Evolutionary conservation across 2,888 invertebrate species (phyloP), one percentile per base, ranked within the genome.

Genomic region (Ophion obscuratus): DNA sequence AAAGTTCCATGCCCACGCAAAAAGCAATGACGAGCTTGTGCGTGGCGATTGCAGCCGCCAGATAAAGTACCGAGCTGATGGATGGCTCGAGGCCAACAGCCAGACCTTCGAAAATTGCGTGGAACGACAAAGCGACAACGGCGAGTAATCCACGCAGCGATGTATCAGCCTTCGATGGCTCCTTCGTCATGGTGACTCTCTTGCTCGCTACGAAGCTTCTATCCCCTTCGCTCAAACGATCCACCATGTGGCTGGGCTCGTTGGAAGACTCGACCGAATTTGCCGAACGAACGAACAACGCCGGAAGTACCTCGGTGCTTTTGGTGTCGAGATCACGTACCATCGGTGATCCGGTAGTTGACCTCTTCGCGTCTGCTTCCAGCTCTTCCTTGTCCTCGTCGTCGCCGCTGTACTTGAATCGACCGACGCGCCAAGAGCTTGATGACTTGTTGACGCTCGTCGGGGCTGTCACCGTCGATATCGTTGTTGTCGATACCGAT

Each of bases 71-170:
- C 5, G 94, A 94, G 7, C 89, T 87, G 2, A 95, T 94, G 57
- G 95, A 95, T 6, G 95, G 94, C 89, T 96, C 96, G 20, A 96
- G 91, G 0, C 96, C 96, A 0, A 96, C 96, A 0, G 96, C 96
- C 27, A 97, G 92, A 0, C 96, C 96, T 93, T 97, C 96, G 90
- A 96, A 96, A 44, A 96, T 95, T 0, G 96, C 96, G 91, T 97
- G 96, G 87, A 96, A 96, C 61, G 96, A 96, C 7, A 97, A 91
- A 0, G 96, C 96, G 68, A 96, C 92, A 10, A 97, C 96, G 0
- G 96, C 95, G 68, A 96, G 92, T 6, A 96, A 94, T 57, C 95
- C 96, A 67, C 95, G 94, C 80, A 95, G 92, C 1, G 95, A 95
- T 53, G 94, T 94, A 47, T 96, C 90, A 1, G 89, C 84, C 79